phyloP scores from a whole-genome alignment of 1,140 invertebrate genomes.

The Idris sp. region DNA sequence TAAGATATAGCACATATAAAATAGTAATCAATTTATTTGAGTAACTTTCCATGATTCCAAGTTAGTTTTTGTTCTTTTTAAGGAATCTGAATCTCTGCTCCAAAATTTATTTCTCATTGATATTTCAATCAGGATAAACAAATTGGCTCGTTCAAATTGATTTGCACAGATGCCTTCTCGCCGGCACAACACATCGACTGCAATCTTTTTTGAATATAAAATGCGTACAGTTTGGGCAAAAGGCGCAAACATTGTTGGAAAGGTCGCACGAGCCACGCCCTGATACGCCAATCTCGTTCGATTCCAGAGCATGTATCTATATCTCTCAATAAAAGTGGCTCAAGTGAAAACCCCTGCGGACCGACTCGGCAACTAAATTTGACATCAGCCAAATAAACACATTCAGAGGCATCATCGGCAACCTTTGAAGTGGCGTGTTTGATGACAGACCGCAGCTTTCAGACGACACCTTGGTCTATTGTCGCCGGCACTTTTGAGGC shows the following conservation, averaged over 20 bases:
- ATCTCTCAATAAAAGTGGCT: conserved; percentile 15
- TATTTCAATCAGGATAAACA: conserved; percentile 36
- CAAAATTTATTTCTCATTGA: neutral
- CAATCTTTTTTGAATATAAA: conserved; percentile 47
- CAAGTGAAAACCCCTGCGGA: conserved; percentile 40
- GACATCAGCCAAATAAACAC: conserved; percentile 78
- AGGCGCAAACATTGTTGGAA: conserved; percentile 40
- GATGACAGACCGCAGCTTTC: conserved; percentile 67
- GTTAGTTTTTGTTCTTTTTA: too few relatives aligned
- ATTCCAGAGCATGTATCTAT: conserved; percentile 60
- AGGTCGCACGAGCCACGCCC: conserved; percentile 68
- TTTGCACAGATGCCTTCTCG: conserved; percentile 44
- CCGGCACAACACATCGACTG: conserved; percentile 27
- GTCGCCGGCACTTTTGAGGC: conserved; percentile 65
- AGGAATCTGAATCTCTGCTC: too few relatives aligned
- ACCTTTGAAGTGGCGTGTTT: conserved; percentile 76
- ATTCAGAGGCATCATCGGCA: conserved; percentile 68
- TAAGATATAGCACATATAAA: too few relatives aligned
- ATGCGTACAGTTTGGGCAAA: conserved; percentile 45
- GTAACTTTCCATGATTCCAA: too few relatives aligned
- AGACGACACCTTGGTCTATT: conserved; percentile 64
- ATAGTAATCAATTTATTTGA: too few relatives aligned
- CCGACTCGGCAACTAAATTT: conserved; percentile 72
- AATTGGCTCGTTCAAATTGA: conserved; percentile 42
- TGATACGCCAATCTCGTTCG: conserved; percentile 68